These are phyloP conservation scores for Battus philenor DNA, from an alignment of 1,140 invertebrate species.

Conservation along the genomic window DNA sequence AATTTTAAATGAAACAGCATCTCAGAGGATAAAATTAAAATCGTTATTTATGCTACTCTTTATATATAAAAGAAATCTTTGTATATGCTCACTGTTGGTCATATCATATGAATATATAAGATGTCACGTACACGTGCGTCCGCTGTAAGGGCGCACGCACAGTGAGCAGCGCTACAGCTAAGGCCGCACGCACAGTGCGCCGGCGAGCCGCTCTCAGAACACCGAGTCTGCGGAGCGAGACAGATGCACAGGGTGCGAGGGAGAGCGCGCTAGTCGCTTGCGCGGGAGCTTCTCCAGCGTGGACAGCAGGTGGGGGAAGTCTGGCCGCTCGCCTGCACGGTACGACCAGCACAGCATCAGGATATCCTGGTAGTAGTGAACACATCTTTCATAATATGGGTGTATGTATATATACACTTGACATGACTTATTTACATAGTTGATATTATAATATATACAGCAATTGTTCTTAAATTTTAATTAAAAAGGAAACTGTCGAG, in stretches of 20 bases:
- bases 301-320: slow-evolving; percentile 90
- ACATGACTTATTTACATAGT: too few relatives aligned
- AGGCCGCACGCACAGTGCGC: slow-evolving; percentile 24
- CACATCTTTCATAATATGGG: too few relatives aligned
- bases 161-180: slow-evolving; percentile 9
- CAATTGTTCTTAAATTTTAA: too few relatives aligned
- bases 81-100: background rate
- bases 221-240: slow-evolving; percentile 95
- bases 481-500: too few relatives aligned
- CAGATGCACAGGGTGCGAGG: slow-evolving; percentile 97
- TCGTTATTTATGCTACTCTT: too few relatives aligned
- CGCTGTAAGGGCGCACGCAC: too few relatives aligned
- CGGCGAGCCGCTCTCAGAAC: slow-evolving; percentile 78
- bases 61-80: too few relatives aligned
- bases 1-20: too few relatives aligned
- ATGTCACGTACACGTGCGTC: background rate
- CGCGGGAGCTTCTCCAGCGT: slow-evolving; percentile 93
- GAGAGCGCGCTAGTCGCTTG: slow-evolving; percentile 95
- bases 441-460: too few relatives aligned
- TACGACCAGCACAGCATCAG: slow-evolving; percentile 98
- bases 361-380: slow-evolving; percentile 92
- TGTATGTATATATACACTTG: too few relatives aligned
- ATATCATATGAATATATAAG: background rate
- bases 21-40: too few relatives aligned
- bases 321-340: slow-evolving; percentile 87